Evolutionary conservation across 1,140 invertebrate species (phyloP).

Genomic region (Ips typographus): DNA sequence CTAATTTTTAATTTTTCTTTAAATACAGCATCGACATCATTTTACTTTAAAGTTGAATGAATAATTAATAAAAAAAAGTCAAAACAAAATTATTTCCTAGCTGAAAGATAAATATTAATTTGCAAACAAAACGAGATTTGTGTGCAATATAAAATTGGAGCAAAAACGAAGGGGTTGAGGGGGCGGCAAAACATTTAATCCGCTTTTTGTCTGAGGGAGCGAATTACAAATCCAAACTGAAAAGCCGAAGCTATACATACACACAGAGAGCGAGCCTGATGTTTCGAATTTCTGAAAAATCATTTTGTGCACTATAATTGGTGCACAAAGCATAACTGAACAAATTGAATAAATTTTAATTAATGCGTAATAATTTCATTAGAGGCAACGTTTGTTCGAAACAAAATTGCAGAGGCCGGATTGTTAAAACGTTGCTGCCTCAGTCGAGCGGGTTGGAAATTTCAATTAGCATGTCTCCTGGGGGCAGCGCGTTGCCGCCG

Average conservation of each 20-base stretch:
- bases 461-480: conserved; percentile 46
- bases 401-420: conserved; percentile 42
- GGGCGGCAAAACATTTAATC: conserved; percentile 8
- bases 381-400: conserved; percentile 36
- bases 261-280: not conserved
- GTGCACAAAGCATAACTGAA: conserved; percentile 43
- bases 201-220: conserved; percentile 14
- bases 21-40: too few relatives aligned
- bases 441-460: conserved; percentile 36
- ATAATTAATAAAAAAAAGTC: too few relatives aligned
- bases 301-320: conserved; percentile 21
- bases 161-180: too few relatives aligned
- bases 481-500: conserved; percentile 26
- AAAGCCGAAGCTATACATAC: conserved; percentile 13
- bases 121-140: too few relatives aligned
- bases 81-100: too few relatives aligned
- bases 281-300: conserved; percentile 24
- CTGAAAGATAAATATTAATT: too few relatives aligned
- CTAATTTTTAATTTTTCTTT: too few relatives aligned
- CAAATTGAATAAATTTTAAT: conserved; percentile 51
- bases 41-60: too few relatives aligned
- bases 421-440: conserved; percentile 28
- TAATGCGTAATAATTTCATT: conserved; percentile 51
- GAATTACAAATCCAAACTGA: conserved; percentile 25
- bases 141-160: too few relatives aligned